Conservation (phyloP, 1,140 invertebrate genomes). For the Muscidifurax raptorellus region DNA sequence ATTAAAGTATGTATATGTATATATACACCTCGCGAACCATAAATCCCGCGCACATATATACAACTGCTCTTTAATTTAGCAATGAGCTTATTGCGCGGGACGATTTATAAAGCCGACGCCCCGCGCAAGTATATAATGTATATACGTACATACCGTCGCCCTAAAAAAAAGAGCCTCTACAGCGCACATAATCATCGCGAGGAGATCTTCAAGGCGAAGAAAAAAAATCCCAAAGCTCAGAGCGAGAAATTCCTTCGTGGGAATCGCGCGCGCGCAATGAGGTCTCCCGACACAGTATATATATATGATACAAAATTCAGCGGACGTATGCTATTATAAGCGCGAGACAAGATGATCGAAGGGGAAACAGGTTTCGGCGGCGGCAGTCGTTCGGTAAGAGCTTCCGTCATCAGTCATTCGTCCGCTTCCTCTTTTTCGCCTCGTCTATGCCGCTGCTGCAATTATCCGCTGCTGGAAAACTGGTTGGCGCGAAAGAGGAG, state of each 20-base stretch:
- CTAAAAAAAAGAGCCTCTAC: neutral
- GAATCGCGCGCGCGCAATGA: neutral
- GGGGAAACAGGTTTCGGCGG: constrained; percentile 29
- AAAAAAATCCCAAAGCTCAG: neutral
- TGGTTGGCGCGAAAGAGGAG: neutral
- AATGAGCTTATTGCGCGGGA: neutral
- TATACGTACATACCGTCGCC: too few relatives aligned
- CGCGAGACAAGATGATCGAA: neutral
- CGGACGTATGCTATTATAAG: neutral
- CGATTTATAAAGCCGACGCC: constrained; percentile 15
- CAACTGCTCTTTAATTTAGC: constrained; percentile 31
- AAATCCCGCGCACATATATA: neutral
- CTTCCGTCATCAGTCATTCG: constrained; percentile 42
- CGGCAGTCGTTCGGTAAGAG: constrained; percentile 30
- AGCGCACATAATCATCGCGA: neutral
- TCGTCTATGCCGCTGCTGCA: neutral
- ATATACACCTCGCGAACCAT: neutral
- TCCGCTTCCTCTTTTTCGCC: neutral
- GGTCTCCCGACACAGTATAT: neutral
- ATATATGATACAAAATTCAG: too few relatives aligned
- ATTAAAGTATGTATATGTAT: neutral
- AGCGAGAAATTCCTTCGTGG: neutral
- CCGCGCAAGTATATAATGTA: neutral
- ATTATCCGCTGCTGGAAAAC: constrained; percentile 24
- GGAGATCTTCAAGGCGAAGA: neutral